These are phyloP conservation scores for Eublepharis macularius DNA, from an alignment of 2,113 vertebrate genomes.

Conservation along the genomic window DNA sequence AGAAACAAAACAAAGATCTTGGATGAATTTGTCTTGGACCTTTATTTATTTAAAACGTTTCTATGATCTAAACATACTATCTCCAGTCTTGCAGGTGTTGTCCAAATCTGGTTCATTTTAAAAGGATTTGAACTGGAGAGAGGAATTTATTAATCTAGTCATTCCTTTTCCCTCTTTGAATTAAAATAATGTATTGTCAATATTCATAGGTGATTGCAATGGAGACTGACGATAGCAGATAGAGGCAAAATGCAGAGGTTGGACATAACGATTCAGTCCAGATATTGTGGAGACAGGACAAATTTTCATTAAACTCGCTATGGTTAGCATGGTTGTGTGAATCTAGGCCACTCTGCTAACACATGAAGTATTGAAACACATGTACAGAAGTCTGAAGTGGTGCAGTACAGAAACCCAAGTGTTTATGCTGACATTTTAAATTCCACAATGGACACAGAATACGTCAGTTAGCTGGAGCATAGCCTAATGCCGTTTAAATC, in stretches of 20 bases:
- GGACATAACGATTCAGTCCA: not conserved
- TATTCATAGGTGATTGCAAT: conserved; percentile 54
- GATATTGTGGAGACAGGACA: too few species aligned
- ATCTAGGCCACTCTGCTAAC: too few species aligned
- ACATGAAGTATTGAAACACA: not conserved
- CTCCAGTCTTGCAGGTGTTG: conserved; percentile 61
- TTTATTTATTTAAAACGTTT: conserved; percentile 67
- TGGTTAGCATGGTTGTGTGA: too few species aligned
- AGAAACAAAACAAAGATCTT: conserved; percentile 74
- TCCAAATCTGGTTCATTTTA: conserved; percentile 22
- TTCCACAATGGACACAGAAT: not conserved
- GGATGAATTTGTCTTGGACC: conserved; percentile 72
- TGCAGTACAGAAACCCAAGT: not conserved
- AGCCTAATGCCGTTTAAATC: conserved; percentile 39
- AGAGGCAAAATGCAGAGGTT: conserved; percentile 58
- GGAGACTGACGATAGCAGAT: conserved; percentile 58
- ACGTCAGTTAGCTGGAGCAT: conserved; percentile 20
- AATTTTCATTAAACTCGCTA: too few species aligned
- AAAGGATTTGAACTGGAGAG: not conserved
- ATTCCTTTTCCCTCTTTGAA: not conserved
- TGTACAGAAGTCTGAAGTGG: not conserved
- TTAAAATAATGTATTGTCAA: conserved; percentile 43
- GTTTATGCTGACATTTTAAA: not conserved
- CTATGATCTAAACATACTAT: too few species aligned
- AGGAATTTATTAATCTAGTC: not conserved